Evolutionary conservation across 2,113 vertebrate species (phyloP).

Genomic region (Lophochroa leadbeateri): DNA sequence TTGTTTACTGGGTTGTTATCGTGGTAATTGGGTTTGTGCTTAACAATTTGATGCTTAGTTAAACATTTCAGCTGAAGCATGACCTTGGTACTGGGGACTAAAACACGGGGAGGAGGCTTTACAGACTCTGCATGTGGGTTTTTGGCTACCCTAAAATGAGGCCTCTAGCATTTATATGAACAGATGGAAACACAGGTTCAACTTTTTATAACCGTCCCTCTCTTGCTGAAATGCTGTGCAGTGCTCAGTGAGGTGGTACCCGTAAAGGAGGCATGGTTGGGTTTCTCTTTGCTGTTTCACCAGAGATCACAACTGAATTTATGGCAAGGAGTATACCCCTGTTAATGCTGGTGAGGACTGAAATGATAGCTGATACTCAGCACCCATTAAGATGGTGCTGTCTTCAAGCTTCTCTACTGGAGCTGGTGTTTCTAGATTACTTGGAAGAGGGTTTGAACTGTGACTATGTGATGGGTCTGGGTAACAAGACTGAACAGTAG

Average conservation of each 20-base stretch:
- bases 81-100: background rate
- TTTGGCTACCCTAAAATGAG: background rate
- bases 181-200: background rate
- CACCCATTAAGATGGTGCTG: background rate
- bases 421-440: background rate
- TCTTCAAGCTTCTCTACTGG: background rate
- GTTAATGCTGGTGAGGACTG: background rate
- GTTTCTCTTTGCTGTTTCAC: background rate
- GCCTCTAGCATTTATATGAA: background rate
- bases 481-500: rapidly evolving
- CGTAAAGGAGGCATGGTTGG: rapidly evolving
- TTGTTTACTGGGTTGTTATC: background rate
- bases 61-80: background rate
- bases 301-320: background rate
- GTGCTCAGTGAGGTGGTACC: background rate
- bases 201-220: background rate
- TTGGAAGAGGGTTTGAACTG: background rate
- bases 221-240: background rate
- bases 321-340: too few species aligned
- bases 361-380: background rate
- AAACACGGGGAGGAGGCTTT: background rate
- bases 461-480: rapidly evolving
- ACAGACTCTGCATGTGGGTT: background rate
- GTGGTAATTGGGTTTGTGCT: background rate
- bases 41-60: background rate